These are phyloP conservation scores for Halcyon malimbica DNA, from an alignment of 2,113 vertebrate genomes.

Conservation along the genomic window DNA sequence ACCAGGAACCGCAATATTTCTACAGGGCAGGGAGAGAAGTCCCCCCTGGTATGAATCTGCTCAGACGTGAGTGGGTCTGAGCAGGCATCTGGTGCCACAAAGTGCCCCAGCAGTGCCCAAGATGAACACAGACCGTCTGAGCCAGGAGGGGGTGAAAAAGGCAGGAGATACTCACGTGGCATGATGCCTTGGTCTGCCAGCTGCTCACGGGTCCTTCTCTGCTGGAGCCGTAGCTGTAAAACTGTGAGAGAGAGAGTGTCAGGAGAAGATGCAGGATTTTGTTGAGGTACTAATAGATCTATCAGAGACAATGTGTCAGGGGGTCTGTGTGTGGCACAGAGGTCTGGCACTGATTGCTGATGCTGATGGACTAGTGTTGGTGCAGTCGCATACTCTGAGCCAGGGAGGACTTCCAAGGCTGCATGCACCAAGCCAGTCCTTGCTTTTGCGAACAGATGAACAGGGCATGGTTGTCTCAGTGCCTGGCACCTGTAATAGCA, in stretches of 20 bases:
- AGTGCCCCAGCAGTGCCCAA: not conserved
- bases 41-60: not conserved
- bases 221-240: slow-evolving; percentile 97
- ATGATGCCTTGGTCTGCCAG: slow-evolving; percentile 94
- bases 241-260: slow-evolving; percentile 78
- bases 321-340: not conserved
- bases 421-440: not conserved
- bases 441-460: not conserved
- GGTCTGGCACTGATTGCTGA: not conserved
- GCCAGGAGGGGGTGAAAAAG: not conserved
- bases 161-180: slow-evolving; percentile 88
- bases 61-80: not conserved
- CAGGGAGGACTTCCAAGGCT: not conserved
- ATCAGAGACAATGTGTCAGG: not conserved
- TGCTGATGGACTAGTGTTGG: not conserved
- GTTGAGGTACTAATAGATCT: not conserved
- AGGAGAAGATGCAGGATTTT: not conserved
- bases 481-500: not conserved
- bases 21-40: not conserved
- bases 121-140: not conserved
- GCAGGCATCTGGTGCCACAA: not conserved
- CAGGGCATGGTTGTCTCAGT: not conserved
- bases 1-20: not conserved
- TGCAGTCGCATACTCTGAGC: not conserved
- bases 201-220: slow-evolving; percentile 94